A percentile compares a stretch with the other conserved stretches of the same genome.
Evolutionary conservation across 2,797 vertebrate species (phyloP).

Genomic region (Discoglossus pictus): DNA sequence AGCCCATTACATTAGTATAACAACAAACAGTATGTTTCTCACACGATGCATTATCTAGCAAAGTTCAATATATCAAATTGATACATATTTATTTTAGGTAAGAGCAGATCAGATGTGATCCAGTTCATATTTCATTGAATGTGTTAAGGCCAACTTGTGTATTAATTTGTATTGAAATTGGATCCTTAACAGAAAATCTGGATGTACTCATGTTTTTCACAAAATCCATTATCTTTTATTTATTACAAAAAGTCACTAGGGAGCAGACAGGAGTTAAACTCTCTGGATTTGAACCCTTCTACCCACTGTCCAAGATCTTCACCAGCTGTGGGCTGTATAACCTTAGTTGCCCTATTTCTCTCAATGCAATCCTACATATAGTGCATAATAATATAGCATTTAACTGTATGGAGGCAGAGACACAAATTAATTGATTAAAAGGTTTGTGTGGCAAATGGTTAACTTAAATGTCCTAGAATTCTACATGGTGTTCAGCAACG

Average conservation of each 20-base stretch:
- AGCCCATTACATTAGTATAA: neutral
- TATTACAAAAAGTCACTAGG: conserved; percentile 2
- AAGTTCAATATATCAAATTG: neutral
- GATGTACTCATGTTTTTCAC: conserved; percentile 6
- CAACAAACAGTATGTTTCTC: neutral
- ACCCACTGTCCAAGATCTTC: neutral
- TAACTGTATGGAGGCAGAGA: no score
- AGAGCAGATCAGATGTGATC: neutral
- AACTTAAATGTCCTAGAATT: no score
- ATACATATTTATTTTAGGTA: conserved; percentile 8
- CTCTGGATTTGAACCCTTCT: neutral
- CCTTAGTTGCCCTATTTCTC: neutral
- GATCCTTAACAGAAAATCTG: conserved; percentile 19
- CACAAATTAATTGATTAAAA: no score
- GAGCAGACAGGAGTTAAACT: conserved; percentile 5
- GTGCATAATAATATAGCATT: no score
- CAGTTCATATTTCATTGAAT: conserved; percentile 11
- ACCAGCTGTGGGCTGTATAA: conserved; percentile 8
- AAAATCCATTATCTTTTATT: conserved; percentile 16
- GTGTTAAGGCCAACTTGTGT: conserved; percentile 4
- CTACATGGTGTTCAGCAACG: no score
- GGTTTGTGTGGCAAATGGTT: no score
- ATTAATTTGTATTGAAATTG: conserved; percentile 14
- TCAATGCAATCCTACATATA: neutral
- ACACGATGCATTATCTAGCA: no score